phyloP scores from a whole-genome alignment of 1,140 invertebrate species.

The Hypothenemus hampei region DNA sequence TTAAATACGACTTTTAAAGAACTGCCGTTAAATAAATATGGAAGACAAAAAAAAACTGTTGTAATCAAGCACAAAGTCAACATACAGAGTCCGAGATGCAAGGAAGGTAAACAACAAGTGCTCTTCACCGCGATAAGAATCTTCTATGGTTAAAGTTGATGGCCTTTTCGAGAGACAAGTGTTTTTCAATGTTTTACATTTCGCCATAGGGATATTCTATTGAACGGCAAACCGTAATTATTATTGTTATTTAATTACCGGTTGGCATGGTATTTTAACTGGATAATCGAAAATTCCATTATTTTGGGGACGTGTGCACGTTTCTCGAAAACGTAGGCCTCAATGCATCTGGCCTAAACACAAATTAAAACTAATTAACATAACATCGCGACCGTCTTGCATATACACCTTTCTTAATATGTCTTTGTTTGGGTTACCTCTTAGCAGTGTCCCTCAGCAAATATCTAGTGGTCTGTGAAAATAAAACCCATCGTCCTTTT shows the following conservation, averaged over 20 bases:
- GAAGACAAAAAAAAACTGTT: constrained; percentile 27
- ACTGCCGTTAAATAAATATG: constrained; percentile 25
- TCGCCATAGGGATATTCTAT: no score
- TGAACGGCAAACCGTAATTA: no score
- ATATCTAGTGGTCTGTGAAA: background rate
- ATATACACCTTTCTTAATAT: constrained; percentile 25
- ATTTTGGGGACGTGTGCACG: no score
- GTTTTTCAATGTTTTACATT: no score
- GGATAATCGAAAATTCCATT: no score
- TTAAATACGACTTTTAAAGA: constrained; percentile 19
- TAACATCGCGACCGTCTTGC: constrained; percentile 18
- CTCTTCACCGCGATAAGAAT: constrained; percentile 20
- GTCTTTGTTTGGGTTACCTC: constrained; percentile 21
- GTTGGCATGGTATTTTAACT: no score
- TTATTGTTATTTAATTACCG: no score
- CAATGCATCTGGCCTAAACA: constrained; percentile 18
- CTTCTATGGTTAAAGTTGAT: background rate
- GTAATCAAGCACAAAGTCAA: constrained; percentile 24
- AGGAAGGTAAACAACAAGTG: constrained; percentile 22
- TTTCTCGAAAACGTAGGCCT: background rate
- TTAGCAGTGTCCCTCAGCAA: constrained; percentile 15
- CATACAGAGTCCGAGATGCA: constrained; percentile 18
- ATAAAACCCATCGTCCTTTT: background rate
- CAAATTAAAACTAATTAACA: constrained; percentile 27
- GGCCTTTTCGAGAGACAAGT: constrained; percentile 1